Evolutionary conservation across 2,888 invertebrate genomes (phyloP).

Genomic region (Drosophila melanocephala): DNA sequence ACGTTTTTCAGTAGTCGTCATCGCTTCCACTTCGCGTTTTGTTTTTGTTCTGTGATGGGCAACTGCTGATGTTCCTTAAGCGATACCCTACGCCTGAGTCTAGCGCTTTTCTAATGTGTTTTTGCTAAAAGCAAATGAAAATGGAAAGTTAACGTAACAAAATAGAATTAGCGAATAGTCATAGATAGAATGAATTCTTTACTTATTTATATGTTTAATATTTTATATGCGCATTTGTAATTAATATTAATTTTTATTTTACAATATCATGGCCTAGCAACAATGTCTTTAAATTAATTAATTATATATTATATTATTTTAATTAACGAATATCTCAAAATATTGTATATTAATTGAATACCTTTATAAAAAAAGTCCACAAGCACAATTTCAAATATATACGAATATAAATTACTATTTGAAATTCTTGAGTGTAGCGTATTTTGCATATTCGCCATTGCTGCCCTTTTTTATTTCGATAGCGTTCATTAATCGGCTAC

Average conservation of each 20-base stretch:
- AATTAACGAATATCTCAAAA: not conserved
- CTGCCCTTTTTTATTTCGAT: conserved; percentile 11
- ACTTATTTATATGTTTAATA: not conserved
- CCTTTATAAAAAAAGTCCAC: too few relatives aligned
- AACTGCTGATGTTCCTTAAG: conserved; percentile 25
- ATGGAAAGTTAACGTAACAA: not conserved
- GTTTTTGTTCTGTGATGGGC: conserved; percentile 38
- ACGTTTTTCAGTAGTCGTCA: conserved; percentile 55
- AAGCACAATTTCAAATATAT: not conserved
- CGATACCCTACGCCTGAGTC: conserved; percentile 32
- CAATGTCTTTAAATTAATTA: not conserved
- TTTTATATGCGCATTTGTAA: not conserved
- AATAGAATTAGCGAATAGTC: not conserved
- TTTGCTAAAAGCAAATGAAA: not conserved
- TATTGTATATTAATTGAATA: not conserved
- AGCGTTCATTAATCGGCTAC: conserved; percentile 49
- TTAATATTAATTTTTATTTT: not conserved
- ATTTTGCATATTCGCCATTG: conserved; percentile 12
- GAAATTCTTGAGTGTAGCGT: conserved; percentile 9
- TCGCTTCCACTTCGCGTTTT: conserved; percentile 28
- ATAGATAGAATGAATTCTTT: not conserved
- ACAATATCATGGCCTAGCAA: not conserved
- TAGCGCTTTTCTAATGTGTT: not conserved
- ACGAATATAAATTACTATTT: not conserved
- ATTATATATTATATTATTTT: not conserved